These are phyloP conservation scores for Acanthosepion pharaonis DNA, from an alignment of 2,888 invertebrate genomes.

Conservation along the genomic window DNA sequence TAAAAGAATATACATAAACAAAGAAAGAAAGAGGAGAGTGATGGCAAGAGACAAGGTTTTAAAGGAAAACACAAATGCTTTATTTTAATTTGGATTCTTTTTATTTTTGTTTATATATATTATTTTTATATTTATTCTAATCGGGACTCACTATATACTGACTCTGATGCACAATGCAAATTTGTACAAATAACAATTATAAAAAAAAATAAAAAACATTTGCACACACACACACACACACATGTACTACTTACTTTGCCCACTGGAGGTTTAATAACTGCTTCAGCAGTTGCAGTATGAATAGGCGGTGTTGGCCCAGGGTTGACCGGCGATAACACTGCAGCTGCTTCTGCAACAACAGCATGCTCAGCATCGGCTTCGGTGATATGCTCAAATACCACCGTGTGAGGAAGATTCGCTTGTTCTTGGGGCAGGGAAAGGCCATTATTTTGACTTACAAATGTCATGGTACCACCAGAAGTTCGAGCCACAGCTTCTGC, in stretches of 20 bases:
- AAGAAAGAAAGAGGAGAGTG: too few relatives aligned
- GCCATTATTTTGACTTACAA: slow-evolving; percentile 60
- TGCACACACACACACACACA: slow-evolving; percentile 34
- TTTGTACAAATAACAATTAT: neutral
- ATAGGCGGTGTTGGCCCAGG: neutral
- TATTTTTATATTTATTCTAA: too few relatives aligned
- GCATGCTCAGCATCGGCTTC: slow-evolving; percentile 24
- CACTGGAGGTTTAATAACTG: slow-evolving; percentile 63
- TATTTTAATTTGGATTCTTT: too few relatives aligned
- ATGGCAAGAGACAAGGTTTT: too few relatives aligned
- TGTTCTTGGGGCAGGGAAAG: slow-evolving; percentile 59
- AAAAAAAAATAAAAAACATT: neutral
- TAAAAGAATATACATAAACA: too few relatives aligned
- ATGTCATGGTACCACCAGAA: slow-evolving; percentile 53
- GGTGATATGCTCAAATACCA: slow-evolving; percentile 44
- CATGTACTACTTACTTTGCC: slow-evolving; percentile 61
- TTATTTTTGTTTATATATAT: too few relatives aligned
- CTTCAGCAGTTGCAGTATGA: neutral
- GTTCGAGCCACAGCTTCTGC: slow-evolving; percentile 55
- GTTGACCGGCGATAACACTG: neutral
- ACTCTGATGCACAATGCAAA: neutral
- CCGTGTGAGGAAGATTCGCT: slow-evolving; percentile 51
- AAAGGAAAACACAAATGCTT: too few relatives aligned
- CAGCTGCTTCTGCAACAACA: neutral
- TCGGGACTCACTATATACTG: too few relatives aligned